Evolutionary conservation across 2,797 vertebrate species (phyloP).

Genomic region (Phalanger gymnotis): DNA sequence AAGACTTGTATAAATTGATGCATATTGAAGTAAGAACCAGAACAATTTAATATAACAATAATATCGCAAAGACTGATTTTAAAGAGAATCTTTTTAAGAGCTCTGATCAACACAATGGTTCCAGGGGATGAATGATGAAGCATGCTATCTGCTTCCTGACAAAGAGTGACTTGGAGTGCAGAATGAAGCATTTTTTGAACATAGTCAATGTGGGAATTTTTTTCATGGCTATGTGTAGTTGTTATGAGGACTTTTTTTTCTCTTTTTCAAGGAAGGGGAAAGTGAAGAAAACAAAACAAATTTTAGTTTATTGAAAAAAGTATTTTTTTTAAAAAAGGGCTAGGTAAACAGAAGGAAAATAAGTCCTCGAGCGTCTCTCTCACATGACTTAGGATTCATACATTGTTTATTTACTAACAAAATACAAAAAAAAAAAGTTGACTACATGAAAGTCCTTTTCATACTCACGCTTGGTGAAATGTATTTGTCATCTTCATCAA

Average conservation of each 20-base stretch:
- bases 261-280: background rate
- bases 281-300: background rate
- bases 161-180: background rate
- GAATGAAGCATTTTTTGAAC: background rate
- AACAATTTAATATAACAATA: background rate
- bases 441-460: background rate
- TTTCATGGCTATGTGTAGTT: background rate
- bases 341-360: background rate
- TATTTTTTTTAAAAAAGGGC: background rate
- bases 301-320: background rate
- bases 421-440: background rate
- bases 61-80: background rate
- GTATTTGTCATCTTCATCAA: constrained; percentile 96
- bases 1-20: background rate
- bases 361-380: background rate
- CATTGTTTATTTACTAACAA: background rate
- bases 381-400: background rate
- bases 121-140: background rate
- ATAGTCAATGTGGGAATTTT: background rate
- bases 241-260: background rate
- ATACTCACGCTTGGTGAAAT: constrained; percentile 91
- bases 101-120: background rate
- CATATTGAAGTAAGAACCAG: background rate
- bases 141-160: background rate
- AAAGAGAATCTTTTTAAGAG: background rate